A percentile compares a stretch with the other conserved stretches of the same genome.
Evolutionary conservation across 2,888 invertebrate genomes (phyloP).

Genomic region (Druceiella hillmani): DNA sequence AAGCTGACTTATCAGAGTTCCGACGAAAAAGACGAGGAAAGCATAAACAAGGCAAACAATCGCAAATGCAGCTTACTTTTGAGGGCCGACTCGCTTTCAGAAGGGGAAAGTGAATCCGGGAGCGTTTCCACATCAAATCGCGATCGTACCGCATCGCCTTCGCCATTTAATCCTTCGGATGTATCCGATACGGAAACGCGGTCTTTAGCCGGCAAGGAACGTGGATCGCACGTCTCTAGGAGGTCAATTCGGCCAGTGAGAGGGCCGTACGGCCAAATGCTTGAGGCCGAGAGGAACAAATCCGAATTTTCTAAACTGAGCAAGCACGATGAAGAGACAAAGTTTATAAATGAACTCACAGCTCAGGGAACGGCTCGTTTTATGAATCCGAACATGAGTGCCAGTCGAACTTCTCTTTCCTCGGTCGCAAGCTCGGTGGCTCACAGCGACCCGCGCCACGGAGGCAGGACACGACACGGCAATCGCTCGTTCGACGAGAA

Average conservation of each 20-base stretch:
- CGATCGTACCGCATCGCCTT: conserved; percentile 56
- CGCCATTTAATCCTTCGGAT: conserved; percentile 63
- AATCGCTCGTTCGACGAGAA: conserved; percentile 16
- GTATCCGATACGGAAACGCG: conserved; percentile 21
- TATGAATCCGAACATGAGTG: conserved; percentile 25
- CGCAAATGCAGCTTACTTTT: conserved; percentile 38
- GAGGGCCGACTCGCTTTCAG: conserved; percentile 64
- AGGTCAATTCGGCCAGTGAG: conserved; percentile 71
- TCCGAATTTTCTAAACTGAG: conserved; percentile 45
- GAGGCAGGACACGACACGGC: conserved; percentile 26
- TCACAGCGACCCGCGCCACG: conserved; percentile 19
- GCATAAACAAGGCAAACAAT: conserved; percentile 31
- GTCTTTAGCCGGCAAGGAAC: conserved; percentile 45
- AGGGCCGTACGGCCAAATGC: conserved; percentile 75
- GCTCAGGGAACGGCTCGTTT: conserved; percentile 25
- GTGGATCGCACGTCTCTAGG: conserved; percentile 52
- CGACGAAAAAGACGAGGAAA: conserved; percentile 64
- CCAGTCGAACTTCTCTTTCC: conserved; percentile 27
- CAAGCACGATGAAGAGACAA: conserved; percentile 53
- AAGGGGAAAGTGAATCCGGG: conserved; percentile 59
- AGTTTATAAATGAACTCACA: conserved; percentile 50
- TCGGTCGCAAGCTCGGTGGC: conserved; percentile 27
- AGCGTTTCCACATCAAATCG: conserved; percentile 46
- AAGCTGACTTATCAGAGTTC: conserved; percentile 66
- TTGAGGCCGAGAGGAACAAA: conserved; percentile 76